Evolutionary conservation across 1,140 invertebrate species (phyloP).

Genomic region (Aphelenchoides avenae): DNA sequence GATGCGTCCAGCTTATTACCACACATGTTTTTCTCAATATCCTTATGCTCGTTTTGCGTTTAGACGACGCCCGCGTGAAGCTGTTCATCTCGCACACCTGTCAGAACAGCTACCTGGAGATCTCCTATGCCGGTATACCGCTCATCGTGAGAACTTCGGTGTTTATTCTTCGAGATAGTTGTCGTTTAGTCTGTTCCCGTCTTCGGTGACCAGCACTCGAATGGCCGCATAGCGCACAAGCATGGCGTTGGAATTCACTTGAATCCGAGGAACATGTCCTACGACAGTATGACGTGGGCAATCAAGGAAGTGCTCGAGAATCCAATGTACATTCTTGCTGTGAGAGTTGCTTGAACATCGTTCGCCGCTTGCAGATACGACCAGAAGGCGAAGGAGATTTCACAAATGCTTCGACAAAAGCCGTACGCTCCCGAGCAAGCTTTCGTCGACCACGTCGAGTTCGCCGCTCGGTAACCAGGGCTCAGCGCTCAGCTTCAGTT

Average conservation of each 20-base stretch:
- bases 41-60: slow-evolving; percentile 6
- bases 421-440: slow-evolving; percentile 1
- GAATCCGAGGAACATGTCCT: slow-evolving; percentile 12
- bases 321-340: too few relatives aligned
- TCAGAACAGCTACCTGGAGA: slow-evolving; percentile 40
- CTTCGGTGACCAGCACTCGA: slow-evolving; percentile 36
- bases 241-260: slow-evolving; percentile 22
- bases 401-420: slow-evolving; percentile 11
- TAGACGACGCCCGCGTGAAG: slow-evolving; percentile 37
- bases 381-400: slow-evolving; percentile 8
- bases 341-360: too few relatives aligned
- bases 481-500: slow-evolving; percentile 6
- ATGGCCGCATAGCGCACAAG: slow-evolving; percentile 20
- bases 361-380: not conserved
- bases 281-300: not conserved
- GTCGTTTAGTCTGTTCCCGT: slow-evolving; percentile 22
- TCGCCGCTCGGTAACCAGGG: slow-evolving; percentile 16
- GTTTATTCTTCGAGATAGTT: too few relatives aligned
- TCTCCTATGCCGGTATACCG: slow-evolving; percentile 40
- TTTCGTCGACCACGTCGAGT: slow-evolving; percentile 5
- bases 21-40: not conserved
- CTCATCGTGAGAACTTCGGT: slow-evolving; percentile 27
- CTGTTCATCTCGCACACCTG: slow-evolving; percentile 50
- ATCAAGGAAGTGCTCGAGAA: slow-evolving; percentile 16
- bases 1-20: too few relatives aligned